phyloP scores from a whole-genome alignment of 2,888 invertebrate species.

The Stegophylla sp. region DNA sequence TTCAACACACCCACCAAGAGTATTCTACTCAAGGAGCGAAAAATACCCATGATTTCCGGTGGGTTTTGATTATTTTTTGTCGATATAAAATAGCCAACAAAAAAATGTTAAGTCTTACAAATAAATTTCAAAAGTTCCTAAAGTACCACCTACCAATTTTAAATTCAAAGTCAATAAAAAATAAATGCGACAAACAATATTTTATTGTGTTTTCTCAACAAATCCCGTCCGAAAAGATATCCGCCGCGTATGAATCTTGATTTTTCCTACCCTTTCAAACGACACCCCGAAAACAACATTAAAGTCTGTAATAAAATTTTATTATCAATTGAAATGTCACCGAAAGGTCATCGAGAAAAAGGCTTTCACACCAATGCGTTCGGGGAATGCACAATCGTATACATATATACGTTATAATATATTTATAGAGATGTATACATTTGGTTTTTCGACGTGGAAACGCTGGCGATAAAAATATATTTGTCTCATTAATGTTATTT shows the following conservation, averaged over 20 bases:
- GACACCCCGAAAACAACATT: conserved; percentile 34
- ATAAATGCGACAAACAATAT: conserved; percentile 10
- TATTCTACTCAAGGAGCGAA: too few relatives aligned
- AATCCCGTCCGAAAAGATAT: conserved; percentile 34
- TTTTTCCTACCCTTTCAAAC: conserved; percentile 44
- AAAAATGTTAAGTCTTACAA: background rate
- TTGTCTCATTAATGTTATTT: conserved; percentile 20
- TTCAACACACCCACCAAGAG: too few relatives aligned
- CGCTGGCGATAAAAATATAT: background rate
- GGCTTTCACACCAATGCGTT: conserved; percentile 33
- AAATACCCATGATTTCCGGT: too few relatives aligned
- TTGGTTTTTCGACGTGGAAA: background rate
- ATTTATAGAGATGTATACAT: conserved; percentile 23
- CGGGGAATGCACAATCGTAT: conserved; percentile 2
- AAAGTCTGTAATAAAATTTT: conserved; percentile 51
- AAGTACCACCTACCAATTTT: too few relatives aligned
- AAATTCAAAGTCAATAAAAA: background rate
- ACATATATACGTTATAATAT: too few relatives aligned
- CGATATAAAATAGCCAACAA: too few relatives aligned
- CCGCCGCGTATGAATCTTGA: conserved; percentile 14
- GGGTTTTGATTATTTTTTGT: too few relatives aligned
- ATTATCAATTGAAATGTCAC: conserved; percentile 58
- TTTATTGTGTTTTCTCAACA: conserved; percentile 16
- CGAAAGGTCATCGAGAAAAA: conserved; percentile 51
- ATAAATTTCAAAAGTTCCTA: background rate